Base-by-base conservation (phyloP, 2,888 invertebrate genomes). In the Therioaphis trifolii region DNA sequence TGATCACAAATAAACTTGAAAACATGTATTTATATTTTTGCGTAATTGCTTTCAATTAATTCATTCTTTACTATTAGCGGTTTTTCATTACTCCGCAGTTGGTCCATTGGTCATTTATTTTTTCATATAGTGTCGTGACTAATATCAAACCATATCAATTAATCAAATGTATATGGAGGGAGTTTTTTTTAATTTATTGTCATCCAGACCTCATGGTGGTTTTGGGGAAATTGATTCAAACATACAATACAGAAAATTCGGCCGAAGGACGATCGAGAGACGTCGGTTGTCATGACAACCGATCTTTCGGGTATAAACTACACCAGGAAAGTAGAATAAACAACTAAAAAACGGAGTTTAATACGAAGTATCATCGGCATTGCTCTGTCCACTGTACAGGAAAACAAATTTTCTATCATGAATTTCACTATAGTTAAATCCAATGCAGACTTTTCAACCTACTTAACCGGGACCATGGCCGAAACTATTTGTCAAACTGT, bases 161-260 rank as follows among this genome's bases (percentile, higher is more conserved):
- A 71, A 79, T 79, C 79, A 79, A 79, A 69, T 21, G 46, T 49
- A 49, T 58, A 46, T n/a, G n/a, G 43, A 2, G 63, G 52, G 18
- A 43, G 27, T 40, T 55, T 58, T 79, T 79, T 79, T 68, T 69
- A 69, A 69, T 79, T 69, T 69, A 79, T 69, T 21, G 40, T 79
- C 55, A 24, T 52, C n/a, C 15, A 27, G 79, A 79, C 79, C 79
- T 58, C 79, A 71, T 79, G 79, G 52, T 35, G 78, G n/a, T 79
- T 79, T 14, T n/a, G n/a, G 29, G 76, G 27, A 58, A 80, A 80
- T 72, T 80, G 80, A 80, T 80, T 72, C 61, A 80, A 80, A 72
- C 71, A 43, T 43, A 15, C 61, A 58, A 43, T 55, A 72, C 71
- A 35, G 80, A 71, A 77, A 80, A 80, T 80, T 61, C 71, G 61